Conservation (phyloP, 2,888 invertebrate genomes). For the Lasioglossum malachurum region DNA sequence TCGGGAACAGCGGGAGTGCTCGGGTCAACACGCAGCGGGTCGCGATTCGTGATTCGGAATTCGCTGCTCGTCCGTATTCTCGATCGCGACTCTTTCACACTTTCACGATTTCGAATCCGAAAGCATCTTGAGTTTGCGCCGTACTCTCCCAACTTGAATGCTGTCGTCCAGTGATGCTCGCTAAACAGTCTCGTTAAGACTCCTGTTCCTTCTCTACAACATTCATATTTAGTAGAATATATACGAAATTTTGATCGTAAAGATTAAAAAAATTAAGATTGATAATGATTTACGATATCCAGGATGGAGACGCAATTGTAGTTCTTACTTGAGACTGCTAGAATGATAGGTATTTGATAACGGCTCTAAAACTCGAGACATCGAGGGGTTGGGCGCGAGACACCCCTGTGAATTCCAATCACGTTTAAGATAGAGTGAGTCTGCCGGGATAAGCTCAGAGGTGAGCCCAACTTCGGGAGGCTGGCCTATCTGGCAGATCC, state of each 20-base stretch:
- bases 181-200: too few relatives aligned
- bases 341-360: slow-evolving; percentile 1
- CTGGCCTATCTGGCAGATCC: not conserved
- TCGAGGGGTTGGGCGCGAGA: not conserved
- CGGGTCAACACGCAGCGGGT: slow-evolving; percentile 37
- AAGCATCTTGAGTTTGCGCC: not conserved
- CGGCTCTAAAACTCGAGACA: not conserved
- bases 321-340: not conserved
- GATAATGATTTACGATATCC: too few relatives aligned
- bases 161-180: not conserved
- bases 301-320: too few relatives aligned
- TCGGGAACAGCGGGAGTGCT: slow-evolving; percentile 65
- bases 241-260: too few relatives aligned
- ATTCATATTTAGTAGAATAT: too few relatives aligned
- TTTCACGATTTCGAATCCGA: not conserved
- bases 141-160: not conserved
- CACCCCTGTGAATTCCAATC: slow-evolving; percentile 12
- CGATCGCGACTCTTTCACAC: not conserved
- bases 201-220: too few relatives aligned
- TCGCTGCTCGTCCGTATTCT: not conserved
- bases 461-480: not conserved
- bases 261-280: too few relatives aligned
- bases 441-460: not conserved
- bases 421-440: slow-evolving; percentile 2
- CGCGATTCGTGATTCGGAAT: not conserved